These are phyloP conservation scores for Drosophila nigromelanica DNA, from an alignment of 1,140 invertebrate genomes.

Conservation along the genomic window DNA sequence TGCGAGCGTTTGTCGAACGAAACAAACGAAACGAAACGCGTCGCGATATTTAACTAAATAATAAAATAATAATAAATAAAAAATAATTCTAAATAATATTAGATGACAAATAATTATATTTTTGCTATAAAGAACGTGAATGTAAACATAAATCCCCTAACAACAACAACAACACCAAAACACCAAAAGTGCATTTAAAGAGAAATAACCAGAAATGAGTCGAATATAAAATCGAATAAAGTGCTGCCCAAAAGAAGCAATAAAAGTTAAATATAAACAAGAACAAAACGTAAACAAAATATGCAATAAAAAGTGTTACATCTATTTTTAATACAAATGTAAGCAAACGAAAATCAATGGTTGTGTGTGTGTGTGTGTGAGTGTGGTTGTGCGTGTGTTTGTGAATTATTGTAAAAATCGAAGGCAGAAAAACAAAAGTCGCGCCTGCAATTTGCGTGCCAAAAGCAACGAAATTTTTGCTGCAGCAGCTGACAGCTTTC, in stretches of 20 bases:
- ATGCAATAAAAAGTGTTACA: conserved; percentile 50
- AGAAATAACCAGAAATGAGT: conserved; percentile 14
- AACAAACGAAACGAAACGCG: conserved; percentile 61
- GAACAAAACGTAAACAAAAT: conserved; percentile 5
- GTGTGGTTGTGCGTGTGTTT: conserved; percentile 13
- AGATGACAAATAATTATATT: conserved; percentile 50
- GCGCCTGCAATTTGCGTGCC: conserved; percentile 55
- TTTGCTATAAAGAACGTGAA: conserved; percentile 54
- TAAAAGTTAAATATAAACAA: conserved; percentile 35
- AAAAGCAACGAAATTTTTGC: conserved; percentile 40
- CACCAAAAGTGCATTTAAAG: conserved; percentile 77
- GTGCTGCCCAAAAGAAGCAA: conserved; percentile 38
- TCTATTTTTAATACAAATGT: conserved; percentile 47
- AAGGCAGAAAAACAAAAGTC: conserved; percentile 73
- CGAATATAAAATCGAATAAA: neutral
- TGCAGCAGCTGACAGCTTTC: conserved; percentile 47
- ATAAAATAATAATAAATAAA: conserved; percentile 30
- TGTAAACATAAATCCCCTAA: neutral
- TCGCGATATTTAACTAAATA: conserved; percentile 45
- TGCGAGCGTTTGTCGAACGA: conserved; percentile 54
- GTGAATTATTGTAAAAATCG: conserved; percentile 66
- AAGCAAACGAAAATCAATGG: conserved; percentile 73
- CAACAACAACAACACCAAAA: conserved; percentile 35
- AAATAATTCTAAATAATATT: conserved; percentile 31
- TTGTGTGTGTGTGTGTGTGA: conserved; percentile 27